Percentiles rank a stretch among this genome's conserved stretches.
These are phyloP conservation scores for Percina caprodes DNA, from an alignment of 2,113 vertebrate species.

Conservation along the genomic window DNA sequence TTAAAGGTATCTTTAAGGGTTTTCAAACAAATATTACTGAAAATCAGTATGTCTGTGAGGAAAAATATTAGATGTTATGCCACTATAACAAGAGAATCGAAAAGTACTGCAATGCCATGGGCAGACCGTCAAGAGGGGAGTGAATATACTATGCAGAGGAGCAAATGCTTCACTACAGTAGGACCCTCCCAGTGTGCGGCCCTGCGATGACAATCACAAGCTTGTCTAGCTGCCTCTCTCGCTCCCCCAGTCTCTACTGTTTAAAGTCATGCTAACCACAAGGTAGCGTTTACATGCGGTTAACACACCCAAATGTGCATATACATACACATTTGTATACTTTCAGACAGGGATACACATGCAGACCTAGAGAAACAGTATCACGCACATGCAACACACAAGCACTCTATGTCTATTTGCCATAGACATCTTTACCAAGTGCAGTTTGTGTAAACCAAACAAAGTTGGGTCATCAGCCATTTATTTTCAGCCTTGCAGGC, in stretches of 20 bases:
- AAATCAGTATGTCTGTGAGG: not conserved
- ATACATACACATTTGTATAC: constrained; percentile 44
- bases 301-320: constrained; percentile 67
- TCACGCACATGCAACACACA: constrained; percentile 35
- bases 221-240: constrained; percentile 73
- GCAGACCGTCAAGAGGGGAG: constrained; percentile 25
- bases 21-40: constrained; percentile 20
- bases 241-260: constrained; percentile 68
- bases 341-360: constrained; percentile 44
- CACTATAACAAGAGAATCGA: constrained; percentile 26
- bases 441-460: constrained; percentile 78
- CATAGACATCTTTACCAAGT: constrained; percentile 68
- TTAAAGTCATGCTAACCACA: constrained; percentile 79
- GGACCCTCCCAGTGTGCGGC: constrained; percentile 60
- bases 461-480: constrained; percentile 76
- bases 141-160: constrained; percentile 25
- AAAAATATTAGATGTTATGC: constrained; percentile 3
- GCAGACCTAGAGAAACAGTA: constrained; percentile 52
- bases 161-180: constrained; percentile 58
- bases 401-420: constrained; percentile 55
- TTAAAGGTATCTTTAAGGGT: not conserved
- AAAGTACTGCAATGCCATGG: constrained; percentile 20
- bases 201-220: constrained; percentile 78
- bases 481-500: constrained; percentile 78
- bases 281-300: constrained; percentile 75